Evolutionary conservation across 2,888 invertebrate species (phyloP), one percentile per base, ranked within the genome.

Genomic region (Drosophila meridiana): DNA sequence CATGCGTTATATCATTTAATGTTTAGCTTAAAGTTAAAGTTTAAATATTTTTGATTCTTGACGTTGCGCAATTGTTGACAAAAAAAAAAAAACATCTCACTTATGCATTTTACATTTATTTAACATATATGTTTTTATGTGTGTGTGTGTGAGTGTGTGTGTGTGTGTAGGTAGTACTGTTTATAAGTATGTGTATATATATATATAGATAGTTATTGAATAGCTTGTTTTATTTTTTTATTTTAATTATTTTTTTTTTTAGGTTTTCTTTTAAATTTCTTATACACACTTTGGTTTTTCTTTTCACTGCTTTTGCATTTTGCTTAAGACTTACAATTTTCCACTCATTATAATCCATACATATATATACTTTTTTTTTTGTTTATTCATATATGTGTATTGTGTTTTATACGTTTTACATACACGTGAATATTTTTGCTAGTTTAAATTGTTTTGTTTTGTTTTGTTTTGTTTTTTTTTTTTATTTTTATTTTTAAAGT

Each of bases 281-380:
- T 89, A 79, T 81, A 71, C 89, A 89, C 89, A 89, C 89, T 84
- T 84, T 84, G 83, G 83, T 89, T 84, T 86, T 80, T 87, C 82
- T 63, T 72, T 72, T 78, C 80, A 78, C 84, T 78, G 72, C 66
- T 69, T 68, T 69, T 75, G 50, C 73, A 48, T 58, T 68, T 40
- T 28, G 55, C 64, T 73, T 67, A 62, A 64, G 58, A 43, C 58
- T 73, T 69, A 59, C 64, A 65, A 62, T 59, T 71, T 55, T 52
- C 61, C 9, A 38, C 56, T 75, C 28, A 20, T 53, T 47, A 38
- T 59, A 36, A 45, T 58, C 30, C 42, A 63, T 65, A 64, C 20
- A 65, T 59, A 34, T 48, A 47, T 48, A 14, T 38, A 14, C n/a
- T 3, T 4, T 9, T 32, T 32, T 13, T 28, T 48, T 30, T 48